Percentiles rank a stretch among this genome's conserved stretches.
Conservation (phyloP, 2,888 invertebrate species). For the Monochamus alternatus region DNA sequence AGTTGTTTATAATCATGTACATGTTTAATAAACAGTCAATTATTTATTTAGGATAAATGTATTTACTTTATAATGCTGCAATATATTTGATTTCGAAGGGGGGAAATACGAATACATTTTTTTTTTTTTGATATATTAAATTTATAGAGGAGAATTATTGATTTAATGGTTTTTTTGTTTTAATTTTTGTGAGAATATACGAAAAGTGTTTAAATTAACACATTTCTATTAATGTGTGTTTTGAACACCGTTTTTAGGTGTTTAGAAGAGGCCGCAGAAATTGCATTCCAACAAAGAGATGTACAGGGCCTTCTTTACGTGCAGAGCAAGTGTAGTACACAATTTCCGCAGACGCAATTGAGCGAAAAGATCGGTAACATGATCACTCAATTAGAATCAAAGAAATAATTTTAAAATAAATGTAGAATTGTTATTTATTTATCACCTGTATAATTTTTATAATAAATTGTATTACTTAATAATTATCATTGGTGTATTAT, state of each 20-base stretch:
- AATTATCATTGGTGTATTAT: slow-evolving; percentile 14
- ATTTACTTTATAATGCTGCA: too few species aligned
- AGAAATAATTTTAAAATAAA: slow-evolving; percentile 63
- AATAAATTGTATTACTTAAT: not conserved
- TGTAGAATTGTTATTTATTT: too few species aligned
- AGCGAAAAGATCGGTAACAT: slow-evolving; percentile 72
- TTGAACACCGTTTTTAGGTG: slow-evolving; percentile 73
- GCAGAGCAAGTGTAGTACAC: slow-evolving; percentile 76
- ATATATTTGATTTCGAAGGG: too few species aligned
- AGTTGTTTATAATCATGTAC: too few species aligned
- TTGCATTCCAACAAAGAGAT: slow-evolving; percentile 86
- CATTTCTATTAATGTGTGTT: not conserved
- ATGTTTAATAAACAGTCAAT: too few species aligned
- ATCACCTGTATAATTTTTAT: too few species aligned
- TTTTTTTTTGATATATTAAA: too few species aligned
- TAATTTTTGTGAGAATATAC: too few species aligned
- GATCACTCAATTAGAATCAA: slow-evolving; percentile 70
- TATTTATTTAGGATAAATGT: too few species aligned
- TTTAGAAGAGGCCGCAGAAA: slow-evolving; percentile 84
- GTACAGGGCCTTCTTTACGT: slow-evolving; percentile 79
- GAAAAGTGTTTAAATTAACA: not conserved
- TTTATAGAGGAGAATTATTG: too few species aligned
- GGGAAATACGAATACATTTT: too few species aligned
- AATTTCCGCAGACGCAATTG: slow-evolving; percentile 64
- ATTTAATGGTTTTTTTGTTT: too few species aligned